Evolutionary conservation across 2,797 vertebrate species (phyloP).

Genomic region (Oophaga sylvatica): DNA sequence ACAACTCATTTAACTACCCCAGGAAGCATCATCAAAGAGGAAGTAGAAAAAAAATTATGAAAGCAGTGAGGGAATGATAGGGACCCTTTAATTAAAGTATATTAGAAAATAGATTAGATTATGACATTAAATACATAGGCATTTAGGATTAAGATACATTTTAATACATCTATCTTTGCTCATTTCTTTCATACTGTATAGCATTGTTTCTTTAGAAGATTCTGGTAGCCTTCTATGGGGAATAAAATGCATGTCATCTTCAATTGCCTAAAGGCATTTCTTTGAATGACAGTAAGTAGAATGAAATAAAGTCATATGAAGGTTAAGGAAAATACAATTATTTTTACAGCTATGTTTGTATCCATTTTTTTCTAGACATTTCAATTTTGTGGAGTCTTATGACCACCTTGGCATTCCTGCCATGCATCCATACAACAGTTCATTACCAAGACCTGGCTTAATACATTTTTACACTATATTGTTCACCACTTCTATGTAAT

Average conservation of each 20-base stretch:
- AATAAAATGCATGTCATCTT: conserved; percentile 10
- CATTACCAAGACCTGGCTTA: not conserved
- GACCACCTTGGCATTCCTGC: not conserved
- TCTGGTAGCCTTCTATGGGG: not conserved
- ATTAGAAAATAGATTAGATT: no score
- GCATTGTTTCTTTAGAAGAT: not conserved
- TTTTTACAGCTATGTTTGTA: conserved; percentile 1
- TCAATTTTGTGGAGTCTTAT: not conserved
- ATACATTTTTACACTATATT: not conserved
- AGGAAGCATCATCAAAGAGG: no score
- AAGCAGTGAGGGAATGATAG: no score
- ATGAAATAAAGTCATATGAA: not conserved
- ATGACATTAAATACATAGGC: no score
- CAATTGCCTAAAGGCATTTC: not conserved
- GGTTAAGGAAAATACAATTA: conserved; percentile 16
- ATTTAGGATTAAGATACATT: no score
- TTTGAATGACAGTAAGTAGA: not conserved
- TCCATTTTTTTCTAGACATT: not conserved
- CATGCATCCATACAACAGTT: not conserved
- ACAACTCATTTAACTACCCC: no score
- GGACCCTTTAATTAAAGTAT: no score
- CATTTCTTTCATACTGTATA: not conserved
- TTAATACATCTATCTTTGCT: not conserved
- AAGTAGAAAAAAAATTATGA: no score
- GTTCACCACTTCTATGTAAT: not conserved